Evolutionary conservation across 2,888 invertebrate species (phyloP), one percentile per base, ranked within the genome.

Genomic region (Troides aeacus): DNA sequence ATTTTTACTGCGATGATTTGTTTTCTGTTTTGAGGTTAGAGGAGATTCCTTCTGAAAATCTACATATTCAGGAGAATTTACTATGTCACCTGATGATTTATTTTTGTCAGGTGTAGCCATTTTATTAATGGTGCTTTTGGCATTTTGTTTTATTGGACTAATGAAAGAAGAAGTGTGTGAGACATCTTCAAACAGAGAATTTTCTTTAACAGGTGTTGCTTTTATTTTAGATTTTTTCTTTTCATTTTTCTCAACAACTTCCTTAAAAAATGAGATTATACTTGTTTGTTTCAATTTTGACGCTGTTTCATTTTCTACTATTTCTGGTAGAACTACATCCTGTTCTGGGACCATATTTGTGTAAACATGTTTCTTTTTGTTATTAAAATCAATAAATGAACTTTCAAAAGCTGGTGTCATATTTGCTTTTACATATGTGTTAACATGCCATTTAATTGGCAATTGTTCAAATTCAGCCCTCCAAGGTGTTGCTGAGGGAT

Each of bases 361-460:
- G 72, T 91, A 92, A 1, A 92, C 88, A 88, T 92, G 90, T 79
- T 88, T 90, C 72, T 82, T 88, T 18, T 75, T 76, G 42, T 87
- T 86, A 75, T 84, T 83, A 61, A 83, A 78, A 71, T 86, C 86
- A 0, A 91, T 83, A 68, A 89, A 92, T 7, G 92, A 92, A 68
- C 87, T 83, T 72, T 93, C 93, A 23, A 91, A 84, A 17, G 93
- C 90, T 58, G 93, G 93, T 60, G 93, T 93, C 93, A 93, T 92
- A 71, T 93, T 89, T 12, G 93, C 74, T 74, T 93, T 93, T 0
- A 92, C 82, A 78, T 92, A 89, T 8, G 89, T 83, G 71, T 92
- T 90, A 6, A 81, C 84, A 69, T 85, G 90, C 92, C 92, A 93
- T 79, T 86, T 93, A 69, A 91, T 87, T 6, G 91, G 90, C 64